Base-by-base conservation (phyloP, 2,888 invertebrate species). In the Catocala sponsa region DNA sequence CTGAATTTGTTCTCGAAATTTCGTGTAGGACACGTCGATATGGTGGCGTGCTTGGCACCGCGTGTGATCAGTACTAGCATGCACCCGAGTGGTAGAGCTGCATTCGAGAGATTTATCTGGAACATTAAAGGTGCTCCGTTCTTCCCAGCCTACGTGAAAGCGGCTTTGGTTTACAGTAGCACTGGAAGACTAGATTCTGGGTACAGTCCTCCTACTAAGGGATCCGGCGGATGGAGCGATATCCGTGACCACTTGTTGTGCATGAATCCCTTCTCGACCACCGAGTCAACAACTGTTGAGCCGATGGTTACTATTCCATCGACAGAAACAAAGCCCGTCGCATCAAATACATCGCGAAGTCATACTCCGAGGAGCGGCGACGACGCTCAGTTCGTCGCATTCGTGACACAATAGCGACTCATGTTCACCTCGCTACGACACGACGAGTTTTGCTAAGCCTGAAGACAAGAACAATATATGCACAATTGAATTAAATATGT, bases 141-240 rank as follows among this genome's bases (percentile, higher is more conserved):
- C 68, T 88, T 81, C 61, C 87, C 87, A 1, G 43, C 54, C 33
- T 65, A 57, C 1, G 80, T 86, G 54, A 75, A 76, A 43, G 80
- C 74, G 6, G 78, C 81, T 50, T 62, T 72, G 67, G 41, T 84
- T 59, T 83, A 74, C 51, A 72, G 72, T 4, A 72, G 70, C 35
- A 49, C 9, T 4, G 84, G 86, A 6, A 70, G 73, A 48, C 69
- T 78, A 12, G 63, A 67, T 10, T 54, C 58, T 10, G 15, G 38
- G 6, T 7, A 65, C 5, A 71, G 58, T 43, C 51, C 58, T 25
- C 76, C 81, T 13, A 71, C 74, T 10, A 63, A 43, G 12, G 85
- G 83, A 6, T 76, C 72, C 59, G 87, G 87, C 2, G 88, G 87
- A 44, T 87, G 89, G 87, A 63, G 62, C 13, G 85, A 87, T 67